A percentile compares a stretch with the other conserved stretches of the same genome.
These are phyloP conservation scores for Steinernema khuongi DNA, from an alignment of 1,140 invertebrate species.

Conservation along the genomic window DNA sequence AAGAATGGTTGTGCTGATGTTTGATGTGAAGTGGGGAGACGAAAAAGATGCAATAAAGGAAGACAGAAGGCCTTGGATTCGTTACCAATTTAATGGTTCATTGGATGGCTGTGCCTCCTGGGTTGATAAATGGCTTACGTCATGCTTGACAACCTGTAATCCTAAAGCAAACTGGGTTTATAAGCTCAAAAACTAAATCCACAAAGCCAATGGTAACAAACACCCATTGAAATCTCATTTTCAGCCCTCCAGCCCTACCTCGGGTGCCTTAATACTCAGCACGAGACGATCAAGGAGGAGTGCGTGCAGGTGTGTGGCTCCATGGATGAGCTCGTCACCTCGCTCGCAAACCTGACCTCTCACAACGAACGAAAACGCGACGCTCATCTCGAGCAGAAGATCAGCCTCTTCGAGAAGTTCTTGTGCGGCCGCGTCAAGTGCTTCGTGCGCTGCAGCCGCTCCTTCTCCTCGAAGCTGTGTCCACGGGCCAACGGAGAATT, in stretches of 20 bases:
- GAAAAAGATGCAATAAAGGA: no score
- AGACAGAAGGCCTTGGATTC: no score
- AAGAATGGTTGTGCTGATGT: no score
- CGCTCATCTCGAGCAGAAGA: constrained; percentile 3
- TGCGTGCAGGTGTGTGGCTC: neutral
- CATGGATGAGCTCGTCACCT: neutral
- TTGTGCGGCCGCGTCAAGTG: neutral
- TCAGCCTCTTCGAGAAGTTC: neutral
- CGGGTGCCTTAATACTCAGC: neutral
- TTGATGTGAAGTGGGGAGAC: no score
- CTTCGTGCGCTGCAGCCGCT: neutral
- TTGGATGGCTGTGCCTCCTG: no score
- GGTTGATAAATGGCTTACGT: no score
- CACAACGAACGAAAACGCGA: neutral
- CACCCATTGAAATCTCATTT: no score
- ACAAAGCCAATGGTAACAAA: no score
- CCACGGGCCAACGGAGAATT: neutral
- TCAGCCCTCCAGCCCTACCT: neutral
- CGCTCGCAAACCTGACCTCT: neutral
- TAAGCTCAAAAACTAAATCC: no score
- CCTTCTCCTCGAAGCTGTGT: neutral
- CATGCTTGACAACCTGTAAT: no score
- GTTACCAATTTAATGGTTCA: no score
- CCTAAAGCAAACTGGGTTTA: no score
- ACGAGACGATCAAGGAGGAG: neutral